Conservation (phyloP, 1,140 invertebrate species). For the Pseudoatta argentina region DNA sequence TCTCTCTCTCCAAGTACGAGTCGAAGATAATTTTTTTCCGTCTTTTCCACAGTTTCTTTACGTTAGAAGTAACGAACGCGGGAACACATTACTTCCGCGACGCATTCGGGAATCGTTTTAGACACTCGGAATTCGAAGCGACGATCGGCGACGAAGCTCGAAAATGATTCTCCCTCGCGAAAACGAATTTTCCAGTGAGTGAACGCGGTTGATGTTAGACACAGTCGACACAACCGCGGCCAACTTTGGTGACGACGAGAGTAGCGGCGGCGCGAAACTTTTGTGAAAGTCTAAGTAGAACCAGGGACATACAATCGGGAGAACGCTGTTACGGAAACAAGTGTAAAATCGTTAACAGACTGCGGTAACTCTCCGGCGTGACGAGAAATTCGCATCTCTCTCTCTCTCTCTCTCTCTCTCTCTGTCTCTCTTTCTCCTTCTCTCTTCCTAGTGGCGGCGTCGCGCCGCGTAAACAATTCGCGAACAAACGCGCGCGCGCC, state of each 20-base stretch:
- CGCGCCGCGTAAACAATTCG: constrained; percentile 66
- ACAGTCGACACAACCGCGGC: constrained; percentile 40
- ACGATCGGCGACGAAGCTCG: constrained; percentile 40
- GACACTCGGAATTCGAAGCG: constrained; percentile 16
- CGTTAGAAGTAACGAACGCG: background rate
- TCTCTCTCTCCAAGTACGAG: background rate
- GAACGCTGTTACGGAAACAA: constrained; percentile 62
- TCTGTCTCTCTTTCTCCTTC: background rate
- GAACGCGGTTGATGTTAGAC: constrained; percentile 57
- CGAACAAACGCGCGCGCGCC: constrained; percentile 49
- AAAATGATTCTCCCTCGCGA: constrained; percentile 50
- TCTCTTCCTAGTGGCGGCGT: constrained; percentile 9
- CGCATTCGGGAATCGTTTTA: background rate
- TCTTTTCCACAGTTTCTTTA: constrained; percentile 2
- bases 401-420: constrained; percentile 4
- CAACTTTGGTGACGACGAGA: constrained; percentile 45
- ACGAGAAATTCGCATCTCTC: constrained; percentile 54
- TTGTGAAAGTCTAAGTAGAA: constrained; percentile 55
- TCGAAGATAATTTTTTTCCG: background rate
- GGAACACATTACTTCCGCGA: background rate
- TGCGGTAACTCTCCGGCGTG: constrained; percentile 57
- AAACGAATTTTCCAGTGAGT: constrained; percentile 57
- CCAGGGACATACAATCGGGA: constrained; percentile 43
- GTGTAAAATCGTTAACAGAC: constrained; percentile 68
- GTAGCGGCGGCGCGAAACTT: constrained; percentile 39